Conservation (phyloP, 2,888 invertebrate genomes). For the Oithona nana region DNA sequence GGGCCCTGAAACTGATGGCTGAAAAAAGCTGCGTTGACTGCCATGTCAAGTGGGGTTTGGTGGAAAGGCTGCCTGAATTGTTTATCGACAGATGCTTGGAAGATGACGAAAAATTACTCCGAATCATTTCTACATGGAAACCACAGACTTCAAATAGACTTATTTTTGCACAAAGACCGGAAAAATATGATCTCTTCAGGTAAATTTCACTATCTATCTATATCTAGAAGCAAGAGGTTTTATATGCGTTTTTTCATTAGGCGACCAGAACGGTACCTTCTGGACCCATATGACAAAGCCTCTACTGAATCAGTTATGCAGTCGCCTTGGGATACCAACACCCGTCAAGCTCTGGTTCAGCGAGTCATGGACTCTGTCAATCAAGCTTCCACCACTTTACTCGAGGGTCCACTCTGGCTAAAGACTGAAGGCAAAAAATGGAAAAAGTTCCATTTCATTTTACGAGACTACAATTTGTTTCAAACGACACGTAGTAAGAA, state of each 20-base stretch:
- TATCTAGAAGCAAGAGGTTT: too few species aligned
- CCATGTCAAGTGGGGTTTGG: conserved; percentile 82
- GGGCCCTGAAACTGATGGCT: conserved; percentile 69
- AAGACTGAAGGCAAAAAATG: conserved; percentile 96
- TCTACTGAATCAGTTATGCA: conserved; percentile 21
- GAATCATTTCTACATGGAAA: conserved; percentile 90
- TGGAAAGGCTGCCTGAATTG: conserved; percentile 86
- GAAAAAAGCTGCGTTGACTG: conserved; percentile 66
- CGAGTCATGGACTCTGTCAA: conserved; percentile 64
- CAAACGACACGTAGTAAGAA: conserved; percentile 75
- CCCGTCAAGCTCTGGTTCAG: conserved; percentile 23
- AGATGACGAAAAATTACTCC: conserved; percentile 89
- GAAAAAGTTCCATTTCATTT: conserved; percentile 90
- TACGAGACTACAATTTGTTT: conserved; percentile 84
- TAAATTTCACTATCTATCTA: too few species aligned
- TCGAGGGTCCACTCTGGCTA: conserved; percentile 81
- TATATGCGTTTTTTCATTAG: too few species aligned
- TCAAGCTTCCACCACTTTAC: conserved; percentile 43
- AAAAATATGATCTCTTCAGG: conserved; percentile 53
- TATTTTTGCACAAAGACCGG: conserved; percentile 43
- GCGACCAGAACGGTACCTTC: conserved; percentile 63
- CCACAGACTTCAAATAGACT: conserved; percentile 90
- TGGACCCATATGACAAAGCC: conserved; percentile 28
- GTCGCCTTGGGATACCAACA: neutral
- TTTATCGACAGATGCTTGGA: conserved; percentile 69